Percentiles rank a stretch among this genome's conserved stretches.
phyloP scores from a whole-genome alignment of 2,797 vertebrate species.

The Sylvia borin region DNA sequence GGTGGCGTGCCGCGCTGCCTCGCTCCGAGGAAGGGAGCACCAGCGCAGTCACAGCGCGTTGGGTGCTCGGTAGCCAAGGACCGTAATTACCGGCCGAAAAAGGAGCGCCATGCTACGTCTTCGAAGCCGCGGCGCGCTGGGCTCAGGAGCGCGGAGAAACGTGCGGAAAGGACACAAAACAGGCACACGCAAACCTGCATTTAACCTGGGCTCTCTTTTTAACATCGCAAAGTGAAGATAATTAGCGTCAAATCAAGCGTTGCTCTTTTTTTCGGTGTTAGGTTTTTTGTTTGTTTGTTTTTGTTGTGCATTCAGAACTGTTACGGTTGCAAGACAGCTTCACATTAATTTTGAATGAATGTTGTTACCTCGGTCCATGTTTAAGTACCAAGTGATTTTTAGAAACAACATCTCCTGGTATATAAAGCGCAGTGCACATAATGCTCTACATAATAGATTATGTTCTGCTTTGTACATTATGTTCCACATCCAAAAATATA shows the following conservation, averaged over 20 bases:
- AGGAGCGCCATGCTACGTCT: fast-evolving
- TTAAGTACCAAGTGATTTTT: neutral
- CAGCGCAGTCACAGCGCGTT: fast-evolving
- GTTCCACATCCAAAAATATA: neutral
- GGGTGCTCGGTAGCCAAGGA: fast-evolving
- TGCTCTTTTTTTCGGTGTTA: neutral
- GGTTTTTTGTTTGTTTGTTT: neutral
- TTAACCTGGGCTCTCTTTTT: neutral
- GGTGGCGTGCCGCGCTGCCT: fast-evolving
- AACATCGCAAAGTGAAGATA: neutral
- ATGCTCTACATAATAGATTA: neutral
- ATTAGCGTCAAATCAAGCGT: neutral
- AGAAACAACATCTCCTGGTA: neutral
- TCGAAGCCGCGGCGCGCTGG: neutral
- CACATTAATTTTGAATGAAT: neutral
- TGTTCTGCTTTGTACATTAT: neutral
- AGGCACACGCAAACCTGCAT: fast-evolving
- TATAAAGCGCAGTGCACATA: fast-evolving
- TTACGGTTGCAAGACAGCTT: neutral
- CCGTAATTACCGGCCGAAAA: fast-evolving
- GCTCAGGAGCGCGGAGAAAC: fast-evolving
- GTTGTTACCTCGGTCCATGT: neutral
- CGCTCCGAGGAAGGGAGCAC: fast-evolving
- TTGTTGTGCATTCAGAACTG: neutral
- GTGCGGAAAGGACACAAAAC: neutral